These are phyloP conservation scores for Gambusia affinis DNA, from an alignment of 2,113 vertebrate genomes.

Conservation along the genomic window DNA sequence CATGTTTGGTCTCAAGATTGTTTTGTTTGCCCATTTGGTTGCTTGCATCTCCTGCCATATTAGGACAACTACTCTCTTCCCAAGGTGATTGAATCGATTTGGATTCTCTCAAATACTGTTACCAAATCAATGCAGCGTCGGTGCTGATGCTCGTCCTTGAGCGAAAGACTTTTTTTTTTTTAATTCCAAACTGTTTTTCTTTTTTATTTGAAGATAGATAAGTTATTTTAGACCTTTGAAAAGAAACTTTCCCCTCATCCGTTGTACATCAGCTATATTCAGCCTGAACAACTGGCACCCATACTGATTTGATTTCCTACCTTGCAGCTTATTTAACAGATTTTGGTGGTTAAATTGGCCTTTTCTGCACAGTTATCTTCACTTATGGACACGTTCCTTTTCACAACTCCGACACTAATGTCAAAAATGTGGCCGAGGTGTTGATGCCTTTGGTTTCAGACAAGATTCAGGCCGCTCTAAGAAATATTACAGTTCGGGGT, in stretches of 20 bases:
- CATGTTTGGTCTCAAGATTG: not conserved
- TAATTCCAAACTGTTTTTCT: not conserved
- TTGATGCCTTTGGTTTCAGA: not conserved
- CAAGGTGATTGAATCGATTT: conserved; percentile 1
- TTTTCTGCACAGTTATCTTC: conserved; percentile 21
- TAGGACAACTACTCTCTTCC: conserved; percentile 1
- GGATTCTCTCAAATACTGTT: conserved; percentile 7
- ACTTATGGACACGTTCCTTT: conserved; percentile 2
- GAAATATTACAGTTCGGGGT: not conserved
- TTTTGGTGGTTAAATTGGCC: conserved; percentile 1
- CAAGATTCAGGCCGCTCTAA: conserved; percentile 1
- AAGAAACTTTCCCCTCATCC: not conserved
- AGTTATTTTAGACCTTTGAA: conserved; percentile 1
- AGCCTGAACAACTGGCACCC: not conserved
- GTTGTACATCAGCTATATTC: conserved; percentile 15
- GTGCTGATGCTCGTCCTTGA: not conserved
- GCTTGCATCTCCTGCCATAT: not conserved
- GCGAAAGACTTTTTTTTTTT: not conserved
- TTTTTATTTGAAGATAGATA: not conserved
- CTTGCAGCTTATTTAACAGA: conserved; percentile 21
- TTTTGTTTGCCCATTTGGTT: not conserved
- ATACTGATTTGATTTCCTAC: conserved; percentile 15
- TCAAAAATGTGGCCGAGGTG: not conserved
- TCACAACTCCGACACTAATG: not conserved
- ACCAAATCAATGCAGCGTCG: not conserved